Evolutionary conservation across 2,888 invertebrate genomes (phyloP).

Genomic region (Ferdinandea cuprea): DNA sequence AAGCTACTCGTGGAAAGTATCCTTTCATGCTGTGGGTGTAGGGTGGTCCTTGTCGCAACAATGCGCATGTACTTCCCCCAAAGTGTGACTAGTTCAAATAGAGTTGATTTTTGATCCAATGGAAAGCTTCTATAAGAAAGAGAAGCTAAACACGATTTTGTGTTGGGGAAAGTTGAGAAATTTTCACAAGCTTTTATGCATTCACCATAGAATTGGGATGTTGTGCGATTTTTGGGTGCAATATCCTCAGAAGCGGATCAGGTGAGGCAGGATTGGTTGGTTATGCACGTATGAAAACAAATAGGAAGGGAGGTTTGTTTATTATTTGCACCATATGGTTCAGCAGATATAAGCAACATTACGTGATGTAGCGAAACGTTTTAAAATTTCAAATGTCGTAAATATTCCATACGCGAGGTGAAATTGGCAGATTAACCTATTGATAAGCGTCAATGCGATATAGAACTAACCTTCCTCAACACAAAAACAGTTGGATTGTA

Average conservation of each 20-base stretch:
- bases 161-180: neutral
- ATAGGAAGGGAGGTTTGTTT: neutral
- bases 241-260: conserved; percentile 44
- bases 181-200: neutral
- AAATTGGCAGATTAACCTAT: conserved; percentile 48
- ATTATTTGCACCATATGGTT: conserved; percentile 30
- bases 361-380: conserved; percentile 51
- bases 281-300: conserved; percentile 46
- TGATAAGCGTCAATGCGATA: conserved; percentile 30
- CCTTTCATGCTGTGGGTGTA: conserved; percentile 9
- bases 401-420: conserved; percentile 11
- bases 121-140: conserved; percentile 22
- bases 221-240: conserved; percentile 15
- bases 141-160: conserved; percentile 5
- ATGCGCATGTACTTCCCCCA: conserved; percentile 45
- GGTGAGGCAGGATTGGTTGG: conserved; percentile 10
- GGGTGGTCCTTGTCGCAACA: conserved; percentile 15
- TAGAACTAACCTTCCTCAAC: conserved; percentile 62
- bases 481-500: conserved; percentile 33
- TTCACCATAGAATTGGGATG: conserved; percentile 28
- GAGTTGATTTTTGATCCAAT: neutral
- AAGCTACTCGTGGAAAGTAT: conserved; percentile 30
- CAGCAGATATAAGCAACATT: conserved; percentile 23
- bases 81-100: conserved; percentile 5
- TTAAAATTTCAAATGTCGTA: conserved; percentile 22